Percentiles rank a stretch among this genome's conserved stretches.
phyloP scores from a whole-genome alignment of 2,888 invertebrate species.

The Ochlodes sylvanus region DNA sequence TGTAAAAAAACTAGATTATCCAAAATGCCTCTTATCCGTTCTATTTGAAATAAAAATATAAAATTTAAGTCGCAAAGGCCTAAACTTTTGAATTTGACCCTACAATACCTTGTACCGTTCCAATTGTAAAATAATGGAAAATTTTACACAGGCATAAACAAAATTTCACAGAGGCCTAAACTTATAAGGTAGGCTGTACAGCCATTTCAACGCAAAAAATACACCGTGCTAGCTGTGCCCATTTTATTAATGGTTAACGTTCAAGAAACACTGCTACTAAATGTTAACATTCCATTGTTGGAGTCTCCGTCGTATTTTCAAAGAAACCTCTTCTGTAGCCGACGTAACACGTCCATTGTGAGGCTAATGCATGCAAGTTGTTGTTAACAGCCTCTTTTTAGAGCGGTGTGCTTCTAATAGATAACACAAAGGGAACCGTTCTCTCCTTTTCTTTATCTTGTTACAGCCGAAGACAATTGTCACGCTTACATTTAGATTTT shows the following conservation, averaged over 20 bases:
- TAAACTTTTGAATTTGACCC: no score
- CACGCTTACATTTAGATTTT: conserved; percentile 19
- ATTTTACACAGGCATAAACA: no score
- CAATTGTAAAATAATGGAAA: no score
- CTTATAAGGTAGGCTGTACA: background rate
- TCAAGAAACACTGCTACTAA: conserved; percentile 14
- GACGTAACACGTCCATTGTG: conserved; percentile 33
- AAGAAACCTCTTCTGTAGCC: conserved; percentile 13
- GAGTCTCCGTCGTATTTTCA: conserved; percentile 12
- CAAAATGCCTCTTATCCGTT: background rate
- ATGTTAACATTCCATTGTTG: conserved; percentile 27
- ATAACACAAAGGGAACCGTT: conserved; percentile 30
- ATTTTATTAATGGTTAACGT: conserved; percentile 3
- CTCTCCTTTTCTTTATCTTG: conserved; percentile 29
- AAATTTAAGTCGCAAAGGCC: no score
- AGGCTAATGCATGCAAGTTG: conserved; percentile 43
- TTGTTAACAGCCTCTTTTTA: conserved; percentile 33
- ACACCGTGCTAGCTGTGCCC: background rate
- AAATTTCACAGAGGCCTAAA: background rate
- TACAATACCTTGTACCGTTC: no score
- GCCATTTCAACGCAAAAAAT: background rate
- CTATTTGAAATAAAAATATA: no score
- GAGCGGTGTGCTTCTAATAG: conserved; percentile 22
- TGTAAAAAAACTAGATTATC: background rate
- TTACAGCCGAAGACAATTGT: conserved; percentile 14